These are phyloP conservation scores for Stichodactyla helianthus DNA, from an alignment of 64 coral and sea anemone genomes.

Conservation along the genomic window DNA sequence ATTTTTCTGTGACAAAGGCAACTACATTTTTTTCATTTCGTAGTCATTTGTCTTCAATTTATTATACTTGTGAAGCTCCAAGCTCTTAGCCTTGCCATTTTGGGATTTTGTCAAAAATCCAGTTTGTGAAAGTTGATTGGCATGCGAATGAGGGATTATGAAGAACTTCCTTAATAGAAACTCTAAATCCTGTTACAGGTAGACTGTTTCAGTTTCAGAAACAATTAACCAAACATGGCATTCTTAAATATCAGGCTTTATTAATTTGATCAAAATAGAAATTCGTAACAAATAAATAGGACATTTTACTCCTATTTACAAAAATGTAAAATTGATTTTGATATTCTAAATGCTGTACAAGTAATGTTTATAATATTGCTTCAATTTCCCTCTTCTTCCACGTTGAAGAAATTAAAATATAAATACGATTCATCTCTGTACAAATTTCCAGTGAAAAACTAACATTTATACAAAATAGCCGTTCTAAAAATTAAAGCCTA, in stretches of 20 bases:
- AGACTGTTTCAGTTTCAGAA: background rate
- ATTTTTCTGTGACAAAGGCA: too few relatives aligned
- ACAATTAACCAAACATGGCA: background rate
- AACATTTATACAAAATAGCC: slow-evolving; percentile 5
- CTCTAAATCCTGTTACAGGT: background rate
- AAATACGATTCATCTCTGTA: background rate
- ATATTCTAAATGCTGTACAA: slow-evolving; percentile 1
- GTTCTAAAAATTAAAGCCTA: background rate
- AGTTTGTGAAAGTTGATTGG: too few relatives aligned
- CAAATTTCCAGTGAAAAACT: background rate
- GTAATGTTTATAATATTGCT: background rate
- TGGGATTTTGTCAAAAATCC: too few relatives aligned
- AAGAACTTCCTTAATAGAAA: too few relatives aligned
- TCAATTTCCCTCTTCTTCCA: background rate
- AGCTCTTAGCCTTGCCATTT: too few relatives aligned
- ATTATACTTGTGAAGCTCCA: too few relatives aligned
- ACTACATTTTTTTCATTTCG: too few relatives aligned
- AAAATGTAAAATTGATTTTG: background rate
- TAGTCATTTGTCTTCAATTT: too few relatives aligned
- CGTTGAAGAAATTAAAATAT: background rate
- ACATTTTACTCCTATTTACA: background rate
- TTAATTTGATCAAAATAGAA: background rate
- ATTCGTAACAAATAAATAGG: background rate
- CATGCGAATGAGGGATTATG: too few relatives aligned
- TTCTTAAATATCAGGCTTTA: background rate